Percentiles rank a stretch among this genome's conserved stretches.
These are phyloP conservation scores for mouse (Mus musculus) DNA, from an alignment of 2,113 vertebrate species.

Conservation along the genomic window GRCm39 chr12:95730001-95730500, in stretches of 20 bases:
- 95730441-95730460: not conserved
- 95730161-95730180: not conserved
- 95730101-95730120: not conserved
- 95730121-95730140: not conserved
- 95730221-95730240: not conserved
- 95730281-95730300: not conserved
- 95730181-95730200: not conserved
- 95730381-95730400: not conserved
- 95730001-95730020: not conserved
- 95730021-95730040: slow-evolving; percentile 12
- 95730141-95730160: not conserved
- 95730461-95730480: not conserved
- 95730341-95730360: not conserved
- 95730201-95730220: not conserved
- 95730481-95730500: not conserved
- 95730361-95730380: not conserved
- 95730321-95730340: not conserved
- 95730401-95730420: not conserved
- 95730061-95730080: not conserved
- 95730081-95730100: slow-evolving; percentile 8
- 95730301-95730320: not conserved
- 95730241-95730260: rapidly evolving
- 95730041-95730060: not conserved
- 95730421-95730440: not conserved
- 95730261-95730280: not conserved